A percentile compares a stretch with the other conserved stretches of the same genome.
Evolutionary conservation across 2,888 invertebrate genomes (phyloP).

Genomic region (Ennomos fuscantarius): DNA sequence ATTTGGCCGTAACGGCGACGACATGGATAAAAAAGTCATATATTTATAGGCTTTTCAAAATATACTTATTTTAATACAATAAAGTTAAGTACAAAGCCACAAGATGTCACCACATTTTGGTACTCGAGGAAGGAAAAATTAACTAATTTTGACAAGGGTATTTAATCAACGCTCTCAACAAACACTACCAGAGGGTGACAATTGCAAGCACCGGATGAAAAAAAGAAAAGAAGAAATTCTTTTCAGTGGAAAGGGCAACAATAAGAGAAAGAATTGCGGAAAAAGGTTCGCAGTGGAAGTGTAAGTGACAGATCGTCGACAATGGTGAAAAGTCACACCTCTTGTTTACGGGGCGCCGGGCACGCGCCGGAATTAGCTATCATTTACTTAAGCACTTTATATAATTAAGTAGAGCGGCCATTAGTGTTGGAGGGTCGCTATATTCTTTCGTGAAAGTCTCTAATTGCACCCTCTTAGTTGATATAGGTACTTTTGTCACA

Average conservation of each 20-base stretch:
- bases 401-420: constrained; percentile 79
- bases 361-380: constrained; percentile 77
- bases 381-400: constrained; percentile 84
- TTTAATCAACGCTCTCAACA: constrained; percentile 81
- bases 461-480: constrained; percentile 67
- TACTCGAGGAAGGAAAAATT: constrained; percentile 64
- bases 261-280: constrained; percentile 72
- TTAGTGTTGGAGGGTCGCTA: constrained; percentile 72
- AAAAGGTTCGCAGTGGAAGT: constrained; percentile 74
- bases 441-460: constrained; percentile 67
- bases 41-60: constrained; percentile 66
- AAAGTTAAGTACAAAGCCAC: constrained; percentile 7
- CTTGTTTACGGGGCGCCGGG: constrained; percentile 77
- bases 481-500: constrained; percentile 33
- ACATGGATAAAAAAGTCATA: constrained; percentile 77
- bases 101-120: constrained; percentile 40
- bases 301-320: constrained; percentile 83
- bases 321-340: constrained; percentile 84
- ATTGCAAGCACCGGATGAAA: constrained; percentile 70
- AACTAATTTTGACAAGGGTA: constrained; percentile 74
- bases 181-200: constrained; percentile 79
- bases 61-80: constrained; percentile 25
- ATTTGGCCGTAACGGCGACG: constrained; percentile 74
- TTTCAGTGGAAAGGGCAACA: constrained; percentile 79
- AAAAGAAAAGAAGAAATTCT: constrained; percentile 74